Evolutionary conservation across 1,140 invertebrate species (phyloP).

Genomic region (Oryzaephilus surinamensis): DNA sequence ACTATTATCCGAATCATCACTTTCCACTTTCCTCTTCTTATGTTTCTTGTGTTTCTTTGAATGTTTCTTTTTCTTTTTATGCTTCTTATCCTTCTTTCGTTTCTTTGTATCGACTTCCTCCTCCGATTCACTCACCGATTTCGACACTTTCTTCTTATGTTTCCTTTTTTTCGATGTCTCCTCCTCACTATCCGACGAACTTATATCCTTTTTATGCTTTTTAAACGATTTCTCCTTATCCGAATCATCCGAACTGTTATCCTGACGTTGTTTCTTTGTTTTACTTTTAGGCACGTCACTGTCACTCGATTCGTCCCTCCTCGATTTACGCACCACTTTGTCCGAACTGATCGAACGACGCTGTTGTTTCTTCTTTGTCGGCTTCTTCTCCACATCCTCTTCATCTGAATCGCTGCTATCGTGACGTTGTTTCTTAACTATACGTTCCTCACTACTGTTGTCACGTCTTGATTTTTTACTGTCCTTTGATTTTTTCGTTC

Average conservation of each 20-base stretch:
- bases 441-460: conserved; percentile 38
- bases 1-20: conserved; percentile 48
- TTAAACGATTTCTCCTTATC: conserved; percentile 34
- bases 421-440: conserved; percentile 36
- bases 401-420: conserved; percentile 34
- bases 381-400: conserved; percentile 32
- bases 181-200: conserved; percentile 53
- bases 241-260: conserved; percentile 33
- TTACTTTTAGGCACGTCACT: conserved; percentile 38
- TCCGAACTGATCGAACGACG: conserved; percentile 27
- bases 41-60: conserved; percentile 55
- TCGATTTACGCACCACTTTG: conserved; percentile 38
- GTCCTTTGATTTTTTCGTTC: conserved; percentile 13
- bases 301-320: conserved; percentile 46
- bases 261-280: conserved; percentile 38
- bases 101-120: conserved; percentile 58
- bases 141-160: conserved; percentile 27
- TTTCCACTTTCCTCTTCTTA: conserved; percentile 54
- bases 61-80: conserved; percentile 60
- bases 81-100: conserved; percentile 58
- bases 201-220: conserved; percentile 55
- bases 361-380: background rate
- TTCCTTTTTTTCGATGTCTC: conserved; percentile 30
- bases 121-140: conserved; percentile 40
- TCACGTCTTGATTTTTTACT: conserved; percentile 35